A percentile compares a stretch with the other conserved stretches of the same genome.
These are phyloP conservation scores for Chiridota heheva DNA, from an alignment of 35 echinoderm and acorn worm genomes.

Conservation along the genomic window DNA sequence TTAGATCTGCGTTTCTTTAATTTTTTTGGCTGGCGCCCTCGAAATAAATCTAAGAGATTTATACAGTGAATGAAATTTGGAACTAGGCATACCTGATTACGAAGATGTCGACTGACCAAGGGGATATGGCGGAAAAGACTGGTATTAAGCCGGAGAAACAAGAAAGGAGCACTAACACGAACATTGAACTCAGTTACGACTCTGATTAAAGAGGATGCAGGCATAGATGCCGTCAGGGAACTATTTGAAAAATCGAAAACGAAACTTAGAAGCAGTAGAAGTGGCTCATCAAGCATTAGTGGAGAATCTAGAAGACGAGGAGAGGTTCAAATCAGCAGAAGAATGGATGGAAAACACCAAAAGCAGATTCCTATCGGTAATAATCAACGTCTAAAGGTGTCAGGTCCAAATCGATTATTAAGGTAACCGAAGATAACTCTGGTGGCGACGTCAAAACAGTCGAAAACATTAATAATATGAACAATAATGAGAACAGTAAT, in stretches of 20 bases:
- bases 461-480: too few relatives aligned
- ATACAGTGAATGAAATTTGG: too few relatives aligned
- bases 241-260: slow-evolving; percentile 12
- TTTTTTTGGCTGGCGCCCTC: too few relatives aligned
- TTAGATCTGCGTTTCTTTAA: too few relatives aligned
- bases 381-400: not conserved
- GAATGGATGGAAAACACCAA: slow-evolving; percentile 3
- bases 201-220: not conserved
- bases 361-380: slow-evolving; percentile 4
- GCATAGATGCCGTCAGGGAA: not conserved
- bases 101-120: too few relatives aligned
- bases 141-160: not conserved
- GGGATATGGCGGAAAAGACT: too few relatives aligned
- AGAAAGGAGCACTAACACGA: slow-evolving; percentile 17
- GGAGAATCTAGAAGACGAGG: slow-evolving; percentile 1
- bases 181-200: not conserved
- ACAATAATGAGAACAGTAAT: too few relatives aligned
- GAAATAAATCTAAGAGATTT: too few relatives aligned
- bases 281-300: slow-evolving; percentile 13
- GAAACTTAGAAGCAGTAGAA: not conserved
- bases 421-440: too few relatives aligned
- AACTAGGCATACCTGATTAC: too few relatives aligned
- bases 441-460: too few relatives aligned
- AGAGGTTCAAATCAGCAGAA: not conserved
- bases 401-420: not conserved